Evolutionary conservation across 1,140 invertebrate genomes (phyloP).

Genomic region (Diachasma alloeum): DNA sequence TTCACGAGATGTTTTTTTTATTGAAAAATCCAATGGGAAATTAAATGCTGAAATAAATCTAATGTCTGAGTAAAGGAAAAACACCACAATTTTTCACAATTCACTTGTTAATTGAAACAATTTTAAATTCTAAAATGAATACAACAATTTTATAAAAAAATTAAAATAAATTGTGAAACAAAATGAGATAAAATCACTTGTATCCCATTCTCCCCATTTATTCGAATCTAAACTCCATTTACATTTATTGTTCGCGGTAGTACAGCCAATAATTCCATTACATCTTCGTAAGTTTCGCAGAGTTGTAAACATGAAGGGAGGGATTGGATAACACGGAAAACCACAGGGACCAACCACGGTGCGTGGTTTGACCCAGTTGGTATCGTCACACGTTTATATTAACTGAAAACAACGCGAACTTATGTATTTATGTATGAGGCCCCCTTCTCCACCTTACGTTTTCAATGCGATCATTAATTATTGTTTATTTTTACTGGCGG

Average conservation of each 20-base stretch:
- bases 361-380: constrained; percentile 8
- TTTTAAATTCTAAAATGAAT: too few relatives aligned
- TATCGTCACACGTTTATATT: constrained; percentile 7
- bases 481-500: background rate
- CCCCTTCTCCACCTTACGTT: background rate
- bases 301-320: background rate
- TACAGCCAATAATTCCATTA: background rate
- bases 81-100: too few relatives aligned
- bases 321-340: constrained; percentile 14
- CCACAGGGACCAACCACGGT: background rate
- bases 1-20: too few relatives aligned
- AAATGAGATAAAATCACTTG: too few relatives aligned
- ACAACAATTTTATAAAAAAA: too few relatives aligned
- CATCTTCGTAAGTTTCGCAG: background rate
- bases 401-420: background rate
- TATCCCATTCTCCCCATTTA: too few relatives aligned
- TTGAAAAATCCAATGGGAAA: too few relatives aligned
- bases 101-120: too few relatives aligned
- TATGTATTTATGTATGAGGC: constrained; percentile 9
- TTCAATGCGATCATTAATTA: background rate
- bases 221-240: background rate
- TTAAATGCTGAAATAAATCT: too few relatives aligned
- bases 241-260: background rate
- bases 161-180: too few relatives aligned
- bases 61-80: too few relatives aligned